Percentiles rank a stretch among this genome's conserved stretches.
Evolutionary conservation across 1,140 invertebrate species (phyloP).

Genomic region (Tetramorium alpestre): DNA sequence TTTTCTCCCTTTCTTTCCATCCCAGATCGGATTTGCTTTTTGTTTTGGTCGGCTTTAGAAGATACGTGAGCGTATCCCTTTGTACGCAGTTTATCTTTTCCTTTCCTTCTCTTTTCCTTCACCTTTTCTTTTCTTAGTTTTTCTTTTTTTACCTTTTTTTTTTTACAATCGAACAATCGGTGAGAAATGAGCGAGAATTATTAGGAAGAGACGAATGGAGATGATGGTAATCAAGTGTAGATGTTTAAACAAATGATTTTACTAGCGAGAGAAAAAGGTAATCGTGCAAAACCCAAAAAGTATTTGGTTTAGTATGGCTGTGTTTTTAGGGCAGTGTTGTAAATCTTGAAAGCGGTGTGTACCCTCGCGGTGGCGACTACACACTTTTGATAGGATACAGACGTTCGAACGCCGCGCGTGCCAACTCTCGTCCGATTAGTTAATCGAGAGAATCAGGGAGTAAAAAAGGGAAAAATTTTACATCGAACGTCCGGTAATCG

Average conservation of each 20-base stretch:
- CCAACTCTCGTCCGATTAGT: conserved; percentile 2
- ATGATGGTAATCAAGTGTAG: conserved; percentile 50
- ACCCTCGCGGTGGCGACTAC: conserved; percentile 69
- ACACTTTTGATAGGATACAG: conserved; percentile 52
- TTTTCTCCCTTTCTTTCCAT: neutral
- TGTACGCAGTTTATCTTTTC: conserved; percentile 32
- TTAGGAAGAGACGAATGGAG: conserved; percentile 12
- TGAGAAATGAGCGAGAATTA: conserved; percentile 21
- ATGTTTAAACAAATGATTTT: conserved; percentile 69
- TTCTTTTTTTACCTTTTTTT: neutral
- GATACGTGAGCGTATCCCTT: conserved; percentile 26
- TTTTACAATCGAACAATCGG: conserved; percentile 25
- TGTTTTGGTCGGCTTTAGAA: neutral
- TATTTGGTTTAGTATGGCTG: conserved; percentile 85
- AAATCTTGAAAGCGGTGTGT: conserved; percentile 78
- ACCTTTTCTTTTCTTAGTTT: neutral
- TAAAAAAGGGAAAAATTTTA: neutral
- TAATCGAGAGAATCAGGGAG: neutral
- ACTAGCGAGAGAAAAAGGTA: conserved; percentile 60
- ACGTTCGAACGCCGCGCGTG: conserved; percentile 73
- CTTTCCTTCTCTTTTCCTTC: neutral
- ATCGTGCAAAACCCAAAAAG: conserved; percentile 80
- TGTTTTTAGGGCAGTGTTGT: conserved; percentile 84
- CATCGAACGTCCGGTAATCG: neutral
- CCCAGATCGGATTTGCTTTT: neutral